Evolutionary conservation across 1,140 invertebrate species (phyloP).

Genomic region (Sarcophaga peregrina): DNA sequence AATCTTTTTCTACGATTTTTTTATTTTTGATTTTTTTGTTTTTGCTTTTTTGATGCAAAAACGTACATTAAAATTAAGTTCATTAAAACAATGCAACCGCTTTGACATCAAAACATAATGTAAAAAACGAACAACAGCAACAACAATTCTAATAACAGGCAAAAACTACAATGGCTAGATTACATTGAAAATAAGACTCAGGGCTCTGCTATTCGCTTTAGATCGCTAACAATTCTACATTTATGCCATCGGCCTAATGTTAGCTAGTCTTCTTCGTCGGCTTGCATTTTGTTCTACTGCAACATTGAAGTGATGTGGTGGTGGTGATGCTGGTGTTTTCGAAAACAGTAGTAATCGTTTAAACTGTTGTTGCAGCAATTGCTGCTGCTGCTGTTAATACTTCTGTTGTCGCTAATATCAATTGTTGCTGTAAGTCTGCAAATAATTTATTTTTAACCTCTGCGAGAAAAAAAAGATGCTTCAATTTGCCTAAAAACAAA

Average conservation of each 20-base stretch:
- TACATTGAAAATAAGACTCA: slow-evolving; percentile 2
- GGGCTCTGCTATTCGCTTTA: too few relatives aligned
- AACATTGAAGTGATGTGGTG: too few relatives aligned
- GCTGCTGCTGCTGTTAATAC: background rate
- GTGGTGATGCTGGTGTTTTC: background rate
- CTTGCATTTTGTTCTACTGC: background rate
- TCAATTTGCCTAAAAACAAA: slow-evolving; percentile 30
- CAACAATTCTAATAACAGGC: too few relatives aligned
- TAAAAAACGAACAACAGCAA: background rate
- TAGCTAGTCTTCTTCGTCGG: too few relatives aligned
- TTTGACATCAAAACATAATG: slow-evolving; percentile 30
- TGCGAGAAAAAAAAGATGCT: slow-evolving; percentile 20
- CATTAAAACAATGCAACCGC: slow-evolving; percentile 38
- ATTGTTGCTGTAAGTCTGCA: background rate
- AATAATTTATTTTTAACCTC: background rate
- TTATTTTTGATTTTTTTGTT: too few relatives aligned
- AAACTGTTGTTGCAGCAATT: background rate
- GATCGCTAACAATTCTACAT: too few relatives aligned
- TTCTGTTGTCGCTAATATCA: background rate
- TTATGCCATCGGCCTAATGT: too few relatives aligned
- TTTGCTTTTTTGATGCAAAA: slow-evolving; percentile 33
- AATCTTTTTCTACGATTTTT: too few relatives aligned
- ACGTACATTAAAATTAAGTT: slow-evolving; percentile 38
- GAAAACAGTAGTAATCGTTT: background rate
- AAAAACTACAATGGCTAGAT: background rate